Evolutionary conservation across 2,113 vertebrate species (phyloP), one percentile per base, ranked within the genome.

Genomic region (Periophthalmus modestus): DNA sequence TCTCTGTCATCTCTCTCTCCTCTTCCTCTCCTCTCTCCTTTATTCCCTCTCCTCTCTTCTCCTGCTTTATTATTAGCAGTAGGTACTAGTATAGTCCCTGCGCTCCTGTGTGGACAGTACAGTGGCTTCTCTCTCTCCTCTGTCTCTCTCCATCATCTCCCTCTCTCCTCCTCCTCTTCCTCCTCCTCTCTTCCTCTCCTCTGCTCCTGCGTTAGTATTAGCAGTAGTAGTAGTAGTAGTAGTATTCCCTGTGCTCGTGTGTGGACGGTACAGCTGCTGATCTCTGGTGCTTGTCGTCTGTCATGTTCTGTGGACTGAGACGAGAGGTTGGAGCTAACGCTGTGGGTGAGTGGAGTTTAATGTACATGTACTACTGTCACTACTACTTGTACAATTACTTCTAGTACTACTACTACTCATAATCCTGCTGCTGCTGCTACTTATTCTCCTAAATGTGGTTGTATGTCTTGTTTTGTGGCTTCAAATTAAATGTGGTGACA

Each of bases 231-330:
- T 48, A 9, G 39, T 39, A 19, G 50, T 34, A 15, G 33, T 48
- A 7, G 19, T 68, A 5, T 43, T 57, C 68, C 66, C 46, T 55
- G 24, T 75, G 39, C 39, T 43, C 39, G 7, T 43, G 39, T 10
- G 79, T 80, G 88, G 86, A 89, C 85, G 79, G 76, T 62, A 23
- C 77, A 74, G 83, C 79, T 50, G 23, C 75, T 76, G 28, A 24
- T 72, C 75, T 69, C 71, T 66, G 57, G 55, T 91, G 59, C 5
- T 87, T 90, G 90, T 90, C 90, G 77, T 85, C 89, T 13, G 90
- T 90, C 82, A 91, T 91, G 90, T 91, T 91, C 36, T 91, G 90
- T 13, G 90, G 90, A 77, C 74, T 91, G 84, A 86, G 75, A 85
- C 88, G 85, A 72, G 90, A 91, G 52, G 82, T 81, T 10, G 90